A percentile compares a stretch with the other conserved stretches of the same genome.
These are phyloP conservation scores for Xestia ashworthii DNA, from an alignment of 2,888 invertebrate genomes.

Conservation along the genomic window DNA sequence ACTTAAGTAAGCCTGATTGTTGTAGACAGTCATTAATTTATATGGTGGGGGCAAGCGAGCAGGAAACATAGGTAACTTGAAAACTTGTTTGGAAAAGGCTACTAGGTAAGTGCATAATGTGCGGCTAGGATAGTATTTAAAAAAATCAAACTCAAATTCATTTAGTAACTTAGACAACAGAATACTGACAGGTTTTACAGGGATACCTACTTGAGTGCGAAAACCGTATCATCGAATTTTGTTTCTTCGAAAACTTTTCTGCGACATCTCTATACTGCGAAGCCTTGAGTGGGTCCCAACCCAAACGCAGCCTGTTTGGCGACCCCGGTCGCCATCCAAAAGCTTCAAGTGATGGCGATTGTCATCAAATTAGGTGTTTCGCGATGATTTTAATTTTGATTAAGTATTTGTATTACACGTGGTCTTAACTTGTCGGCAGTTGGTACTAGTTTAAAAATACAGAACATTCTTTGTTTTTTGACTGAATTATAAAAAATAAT, in stretches of 20 bases:
- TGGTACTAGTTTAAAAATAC: neutral
- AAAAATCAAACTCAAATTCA: too few species aligned
- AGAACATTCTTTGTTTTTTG: conserved; percentile 4
- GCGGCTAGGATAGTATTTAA: too few species aligned
- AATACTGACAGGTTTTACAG: too few species aligned
- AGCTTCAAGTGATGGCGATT: neutral
- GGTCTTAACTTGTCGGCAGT: neutral
- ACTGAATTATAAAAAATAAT: conserved; percentile 20
- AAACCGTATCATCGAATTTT: too few species aligned
- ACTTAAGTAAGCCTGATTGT: neutral
- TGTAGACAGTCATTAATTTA: neutral
- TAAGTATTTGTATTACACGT: neutral
- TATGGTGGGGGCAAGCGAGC: neutral
- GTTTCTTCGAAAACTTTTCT: too few species aligned
- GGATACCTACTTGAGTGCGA: too few species aligned
- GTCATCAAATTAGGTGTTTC: neutral
- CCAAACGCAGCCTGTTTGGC: too few species aligned
- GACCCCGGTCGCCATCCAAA: too few species aligned
- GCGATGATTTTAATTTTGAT: neutral
- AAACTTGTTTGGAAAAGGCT: neutral
- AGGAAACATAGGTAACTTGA: neutral
- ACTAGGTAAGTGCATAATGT: too few species aligned
- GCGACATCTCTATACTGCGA: too few species aligned
- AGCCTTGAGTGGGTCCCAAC: too few species aligned
- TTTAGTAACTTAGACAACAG: too few species aligned